Percentiles rank a stretch among this genome's conserved stretches.
Conservation (phyloP, 1,140 invertebrate species). For the Plodia interpunctella region DNA sequence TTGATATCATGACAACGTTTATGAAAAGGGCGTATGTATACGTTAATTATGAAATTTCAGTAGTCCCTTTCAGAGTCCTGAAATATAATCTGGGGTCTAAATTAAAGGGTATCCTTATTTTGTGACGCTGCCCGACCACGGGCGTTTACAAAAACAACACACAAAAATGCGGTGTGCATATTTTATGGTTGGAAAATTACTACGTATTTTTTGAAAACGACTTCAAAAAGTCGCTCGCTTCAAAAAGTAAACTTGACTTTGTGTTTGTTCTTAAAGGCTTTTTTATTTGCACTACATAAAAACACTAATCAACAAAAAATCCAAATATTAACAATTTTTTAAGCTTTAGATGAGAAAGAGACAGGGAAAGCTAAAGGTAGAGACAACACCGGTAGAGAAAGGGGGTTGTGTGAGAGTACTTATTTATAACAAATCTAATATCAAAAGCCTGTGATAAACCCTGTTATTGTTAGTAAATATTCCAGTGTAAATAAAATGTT, state of each 20-base stretch:
- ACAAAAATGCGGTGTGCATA: neutral
- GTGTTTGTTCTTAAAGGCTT: no score
- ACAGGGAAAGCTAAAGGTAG: no score
- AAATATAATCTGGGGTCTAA: neutral
- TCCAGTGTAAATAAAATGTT: neutral
- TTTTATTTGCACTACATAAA: no score
- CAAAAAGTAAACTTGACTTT: no score
- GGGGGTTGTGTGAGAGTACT: no score
- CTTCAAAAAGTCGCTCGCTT: neutral
- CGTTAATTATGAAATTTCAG: constrained; percentile 7
- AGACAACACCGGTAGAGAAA: no score
- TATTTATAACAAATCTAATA: no score
- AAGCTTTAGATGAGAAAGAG: no score
- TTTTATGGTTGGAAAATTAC: neutral
- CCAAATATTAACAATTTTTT: no score
- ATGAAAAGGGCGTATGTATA: neutral
- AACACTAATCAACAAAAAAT: no score
- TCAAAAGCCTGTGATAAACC: no score
- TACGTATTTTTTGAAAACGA: neutral
- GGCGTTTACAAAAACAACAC: neutral
- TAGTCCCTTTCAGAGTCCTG: neutral
- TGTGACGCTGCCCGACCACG: neutral
- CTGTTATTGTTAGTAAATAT: no score
- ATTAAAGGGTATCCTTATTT: neutral
- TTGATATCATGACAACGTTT: neutral